Conservation (phyloP, 2,113 vertebrate genomes). For the Eublepharis macularius region DNA sequence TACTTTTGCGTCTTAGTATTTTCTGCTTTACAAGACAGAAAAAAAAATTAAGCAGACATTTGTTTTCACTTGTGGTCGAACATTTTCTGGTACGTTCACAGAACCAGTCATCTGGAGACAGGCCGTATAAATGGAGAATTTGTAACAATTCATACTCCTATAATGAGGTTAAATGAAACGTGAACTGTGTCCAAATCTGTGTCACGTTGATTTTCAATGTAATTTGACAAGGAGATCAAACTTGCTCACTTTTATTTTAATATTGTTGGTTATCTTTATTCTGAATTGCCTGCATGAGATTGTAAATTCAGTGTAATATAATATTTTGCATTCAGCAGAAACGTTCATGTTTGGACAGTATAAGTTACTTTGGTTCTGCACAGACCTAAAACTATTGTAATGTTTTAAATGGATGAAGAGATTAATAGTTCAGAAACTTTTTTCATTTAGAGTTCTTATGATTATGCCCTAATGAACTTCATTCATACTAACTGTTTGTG, state of each 20-base stretch:
- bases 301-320: not conserved
- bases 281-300: conserved; percentile 3
- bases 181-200: conserved; percentile 69
- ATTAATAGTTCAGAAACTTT: not conserved
- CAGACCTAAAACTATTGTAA: not conserved
- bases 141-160: conserved; percentile 81
- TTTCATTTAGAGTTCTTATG: not conserved
- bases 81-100: conserved; percentile 56
- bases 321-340: not conserved
- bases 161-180: conserved; percentile 85
- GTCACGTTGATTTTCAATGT: conserved; percentile 62
- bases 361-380: not conserved
- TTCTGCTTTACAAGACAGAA: not conserved
- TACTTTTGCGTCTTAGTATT: conserved; percentile 38
- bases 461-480: not conserved
- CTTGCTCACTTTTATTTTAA: conserved; percentile 17
- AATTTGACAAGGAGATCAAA: conserved; percentile 28
- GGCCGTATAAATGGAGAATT: conserved; percentile 79
- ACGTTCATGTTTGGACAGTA: not conserved
- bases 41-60: conserved; percentile 57
- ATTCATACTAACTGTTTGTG: not conserved
- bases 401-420: not conserved
- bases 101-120: conserved; percentile 50
- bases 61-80: conserved; percentile 65
- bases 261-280: conserved; percentile 14